Percentiles rank a stretch among this genome's conserved stretches.
Conservation (phyloP, 2,113 vertebrate genomes). For the Tenrec ecaudatus region DNA sequence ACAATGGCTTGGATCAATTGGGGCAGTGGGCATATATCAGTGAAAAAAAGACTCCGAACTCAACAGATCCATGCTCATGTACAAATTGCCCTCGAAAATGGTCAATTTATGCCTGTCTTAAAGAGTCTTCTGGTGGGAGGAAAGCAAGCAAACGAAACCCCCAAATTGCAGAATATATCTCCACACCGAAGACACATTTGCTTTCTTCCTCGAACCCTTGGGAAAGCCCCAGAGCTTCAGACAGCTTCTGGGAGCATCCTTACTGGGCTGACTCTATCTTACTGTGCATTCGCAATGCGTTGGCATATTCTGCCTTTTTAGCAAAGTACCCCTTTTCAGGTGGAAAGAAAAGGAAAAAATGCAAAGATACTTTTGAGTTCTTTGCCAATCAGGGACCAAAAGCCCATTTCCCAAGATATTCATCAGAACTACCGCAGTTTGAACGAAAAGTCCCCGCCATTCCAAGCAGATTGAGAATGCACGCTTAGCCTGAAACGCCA, state of each 20-base stretch:
- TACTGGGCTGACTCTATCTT: slow-evolving; percentile 68
- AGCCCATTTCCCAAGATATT: slow-evolving; percentile 59
- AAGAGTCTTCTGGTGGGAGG: slow-evolving; percentile 27
- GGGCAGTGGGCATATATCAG: slow-evolving; percentile 13
- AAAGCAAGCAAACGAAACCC: slow-evolving; percentile 37
- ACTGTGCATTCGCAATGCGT: slow-evolving; percentile 77
- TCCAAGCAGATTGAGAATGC: slow-evolving; percentile 40
- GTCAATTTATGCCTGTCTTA: not conserved
- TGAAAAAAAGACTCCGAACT: slow-evolving; percentile 16
- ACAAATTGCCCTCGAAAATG: slow-evolving; percentile 5
- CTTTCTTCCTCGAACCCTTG: slow-evolving; percentile 31
- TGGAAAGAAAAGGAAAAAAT: slow-evolving; percentile 71
- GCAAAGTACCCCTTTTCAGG: slow-evolving; percentile 79
- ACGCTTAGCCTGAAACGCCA: slow-evolving; percentile 60
- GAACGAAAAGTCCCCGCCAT: slow-evolving; percentile 66
- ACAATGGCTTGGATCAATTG: slow-evolving; percentile 80
- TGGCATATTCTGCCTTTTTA: slow-evolving; percentile 71
- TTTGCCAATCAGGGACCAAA: slow-evolving; percentile 70
- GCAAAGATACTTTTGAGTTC: slow-evolving; percentile 62
- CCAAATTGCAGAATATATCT: slow-evolving; percentile 64
- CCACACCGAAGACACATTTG: slow-evolving; percentile 72
- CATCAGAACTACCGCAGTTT: slow-evolving; percentile 72
- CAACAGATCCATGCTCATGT: slow-evolving; percentile 19
- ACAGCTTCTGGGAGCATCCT: slow-evolving; percentile 2
- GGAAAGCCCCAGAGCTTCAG: slow-evolving; percentile 60